Evolutionary conservation across 2,113 vertebrate species (phyloP), one percentile per base, ranked within the genome.

Genomic region (Symphodus melops): DNA sequence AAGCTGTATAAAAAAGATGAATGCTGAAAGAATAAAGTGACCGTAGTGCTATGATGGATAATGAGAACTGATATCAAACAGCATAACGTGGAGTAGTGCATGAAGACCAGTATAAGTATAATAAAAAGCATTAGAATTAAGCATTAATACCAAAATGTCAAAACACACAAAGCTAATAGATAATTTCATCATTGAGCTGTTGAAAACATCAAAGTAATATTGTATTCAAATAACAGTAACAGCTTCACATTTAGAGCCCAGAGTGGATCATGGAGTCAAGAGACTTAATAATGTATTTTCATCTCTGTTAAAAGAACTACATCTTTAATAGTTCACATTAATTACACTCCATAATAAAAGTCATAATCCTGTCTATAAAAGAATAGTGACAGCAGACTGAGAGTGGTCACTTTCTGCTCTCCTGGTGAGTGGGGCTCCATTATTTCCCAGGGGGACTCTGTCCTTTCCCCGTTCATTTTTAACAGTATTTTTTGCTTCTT

Each of bases 391-490:
- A 56, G 23, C 0, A 13, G 13, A 25, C 33, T 16, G 11, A 58
- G 12, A 52, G 49, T 54, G 44, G 48, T 62, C 28, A 13, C 11
- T 57, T 51, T 52, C 57, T 0, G 14, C 42, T 33, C 19, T 75
- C 9, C 11, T 9, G 42, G 42, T 75, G 58, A 48, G 49, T 14
- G 20, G 41, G 20, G 23, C 66, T 51, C 25, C 5, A 3, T 87
- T 79, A 84, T 82, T 84, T 87, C 60, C 76, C 79, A 74, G 20
- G 52, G 64, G 79, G 39, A 48, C 23, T 42, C 37, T 73, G 75
- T 66, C 54, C 67, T 52, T 66, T 48, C 17, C 28, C 28, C 62
- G 56, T 72, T 82, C 46, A 75, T 60, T 82, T 60, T 74, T 28
- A 79, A 81, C 66, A 36, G 70, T 68, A 55, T 71, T 73, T 63